Evolutionary conservation across 2,888 invertebrate genomes (phyloP), one percentile per base, ranked within the genome.

Genomic region (Cantharis flavilabris): DNA sequence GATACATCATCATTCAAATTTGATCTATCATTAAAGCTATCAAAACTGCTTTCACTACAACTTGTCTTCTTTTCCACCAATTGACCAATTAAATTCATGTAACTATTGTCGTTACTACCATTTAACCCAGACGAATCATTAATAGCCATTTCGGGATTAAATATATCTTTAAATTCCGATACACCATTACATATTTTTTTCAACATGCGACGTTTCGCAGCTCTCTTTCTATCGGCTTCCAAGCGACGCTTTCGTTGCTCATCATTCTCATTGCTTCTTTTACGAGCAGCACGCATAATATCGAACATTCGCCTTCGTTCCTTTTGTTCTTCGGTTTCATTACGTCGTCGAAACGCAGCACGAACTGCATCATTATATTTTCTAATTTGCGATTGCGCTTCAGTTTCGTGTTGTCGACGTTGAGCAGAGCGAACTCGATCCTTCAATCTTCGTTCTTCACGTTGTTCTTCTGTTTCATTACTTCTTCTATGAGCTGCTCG

Each of bases 361-460:
- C 79, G 71, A 14, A 79, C 72, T 3, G 79, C 77, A 64, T 79
- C 79, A 62, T 79, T 77, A 63, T 79, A 79, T 70, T 30, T 72
- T 62, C 79, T 77, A 64, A 79, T 70, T 72, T 77, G 75, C 4
- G 75, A 20, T 67, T 79, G 76, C 7, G 71, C 9, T 3, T 79
- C 73, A 9, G 77, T 73, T 72, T 77, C 79, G 14, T 70, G 64
- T 65, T 76, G 71, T 2, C 79, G 72, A 9, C 77, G 69, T 30
- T 76, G 62, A 10, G 79, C 79, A 18, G 77, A 75, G 62, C 77
- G 69, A 16, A 77, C 26, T 69, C 62, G 65, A 62, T 79, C 77
- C 69, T 79, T 77, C n/a, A 77, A 30, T 67, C 74, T 14, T n/a
- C 79, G 11, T 11, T 75, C 69, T 16, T 64, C 67, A 23, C 72